Percentiles rank a stretch among this genome's conserved stretches.
Evolutionary conservation across 2,888 invertebrate species (phyloP).

Genomic region (Oeneis ivallda): DNA sequence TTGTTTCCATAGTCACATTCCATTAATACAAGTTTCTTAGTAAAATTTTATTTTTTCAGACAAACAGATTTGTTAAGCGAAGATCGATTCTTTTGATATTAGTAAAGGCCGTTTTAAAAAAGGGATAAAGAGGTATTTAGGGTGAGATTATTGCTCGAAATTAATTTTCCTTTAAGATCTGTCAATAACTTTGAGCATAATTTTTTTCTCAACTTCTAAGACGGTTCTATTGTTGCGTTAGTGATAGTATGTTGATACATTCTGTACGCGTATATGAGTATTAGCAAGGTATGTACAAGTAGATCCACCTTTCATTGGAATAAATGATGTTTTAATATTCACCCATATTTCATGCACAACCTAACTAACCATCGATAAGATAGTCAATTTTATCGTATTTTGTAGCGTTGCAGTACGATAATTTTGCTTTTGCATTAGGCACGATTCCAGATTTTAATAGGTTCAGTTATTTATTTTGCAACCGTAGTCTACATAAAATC

Average conservation of each 20-base stretch:
- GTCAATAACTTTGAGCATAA: no score
- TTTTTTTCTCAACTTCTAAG: no score
- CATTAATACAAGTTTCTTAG: background rate
- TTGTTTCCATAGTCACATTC: background rate
- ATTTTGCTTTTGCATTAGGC: conserved; percentile 37
- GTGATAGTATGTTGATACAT: no score
- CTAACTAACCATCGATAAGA: background rate
- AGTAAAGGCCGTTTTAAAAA: background rate
- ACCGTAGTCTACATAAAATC: conserved; percentile 23
- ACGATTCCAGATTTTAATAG: conserved; percentile 39
- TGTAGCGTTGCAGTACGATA: conserved; percentile 30
- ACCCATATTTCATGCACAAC: conserved; percentile 1
- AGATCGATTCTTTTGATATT: conserved; percentile 2
- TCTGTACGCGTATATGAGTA: no score
- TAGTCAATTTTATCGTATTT: conserved; percentile 19
- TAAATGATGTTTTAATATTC: background rate
- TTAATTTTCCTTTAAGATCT: background rate
- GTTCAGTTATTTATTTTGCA: conserved; percentile 35
- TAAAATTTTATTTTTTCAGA: background rate
- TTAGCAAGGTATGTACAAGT: no score
- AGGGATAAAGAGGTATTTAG: background rate
- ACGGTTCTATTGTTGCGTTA: no score
- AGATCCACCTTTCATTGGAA: no score
- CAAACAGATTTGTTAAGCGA: background rate
- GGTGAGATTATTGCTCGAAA: background rate